Evolutionary conservation across 64 coral and sea anemone species (phyloP), one percentile per base, ranked within the genome.

Genomic region (Platygyra sinensis): DNA sequence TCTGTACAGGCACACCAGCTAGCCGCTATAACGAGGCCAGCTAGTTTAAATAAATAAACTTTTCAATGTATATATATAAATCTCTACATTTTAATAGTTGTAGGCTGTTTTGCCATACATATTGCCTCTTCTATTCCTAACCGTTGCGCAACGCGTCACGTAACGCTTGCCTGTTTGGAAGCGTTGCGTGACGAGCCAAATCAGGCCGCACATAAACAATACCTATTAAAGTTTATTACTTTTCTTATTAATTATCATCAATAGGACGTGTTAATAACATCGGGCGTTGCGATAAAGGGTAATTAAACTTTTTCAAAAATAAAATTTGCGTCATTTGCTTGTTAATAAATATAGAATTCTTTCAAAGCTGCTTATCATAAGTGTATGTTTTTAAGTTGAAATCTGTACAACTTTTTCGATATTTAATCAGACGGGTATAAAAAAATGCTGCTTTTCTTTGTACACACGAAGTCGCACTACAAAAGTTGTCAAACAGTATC

Each of bases 31-130:
- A 71, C 81, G 60, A 71, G 62, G 31, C 63, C 14, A 71, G 81
- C 81, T 85, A 85, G 81, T 85, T 67, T 71, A 72, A 85, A 85
- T 85, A 85, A 85, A 85, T 85, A 85, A 69, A 71, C 42, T 85
- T n/a, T 71, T 38, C 49, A 52, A n/a, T 79, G 38, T 71, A 85
- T 85, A 64, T 20, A 62, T 60, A 80, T 71, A 85, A 71, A 52
- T 71, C 81, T 85, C 36, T 85, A 85, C 32, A 85, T 85, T 71
- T 38, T 36, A 36, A 36, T 36, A 71, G 81, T 82, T 20, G 65
- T 25, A 50, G 62, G 20, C 24, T 85, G 31, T 29, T n/a, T n/a
- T 16, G 64, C 38, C 62, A 71, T 49, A 83, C 32, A 83, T 69
- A n/a, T 39, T 27, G 5, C 25, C 4, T 25, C 65, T 69, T 25